Evolutionary conservation across 2,888 invertebrate genomes (phyloP), one percentile per base, ranked within the genome.

Genomic region (Latrodectus elegans): DNA sequence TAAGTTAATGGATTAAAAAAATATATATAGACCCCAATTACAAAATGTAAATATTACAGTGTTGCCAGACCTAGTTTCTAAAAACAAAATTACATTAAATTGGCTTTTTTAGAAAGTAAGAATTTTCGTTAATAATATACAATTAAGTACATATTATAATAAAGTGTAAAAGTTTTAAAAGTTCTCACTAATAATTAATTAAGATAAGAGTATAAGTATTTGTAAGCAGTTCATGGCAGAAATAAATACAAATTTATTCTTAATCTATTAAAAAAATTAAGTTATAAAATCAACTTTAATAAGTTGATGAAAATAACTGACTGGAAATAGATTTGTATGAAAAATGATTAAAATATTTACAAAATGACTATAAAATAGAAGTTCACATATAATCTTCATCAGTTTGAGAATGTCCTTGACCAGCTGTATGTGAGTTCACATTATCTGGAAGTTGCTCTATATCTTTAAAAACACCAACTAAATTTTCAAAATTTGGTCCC

Each of bases 401-500:
- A 72, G 83, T 88, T 67, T 88, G 88, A 17, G 87, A 82, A 88
- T 88, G 82, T 76, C 88, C 88, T 71, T 83, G 81, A 74, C 83
- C 88, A 64, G 82, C 74, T 38, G 38, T 38, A 60, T 60, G 12
- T 55, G 88, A 84, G 72, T 84, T 88, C 11, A 88, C 88, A 80
- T 89, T 91, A 92, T 98, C 97, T 6, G 98, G 98, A 90, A 98
- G 93, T 93, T 97, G 97, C 72, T 97, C 98, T 91, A 98, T 98
- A 93, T 98, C 98, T 93, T 97, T 97, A 92, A 98, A 98, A 75
- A 98, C 98, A 51, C 98, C 97, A 89, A 97, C 97, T 92, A 98
- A 94, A 92, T 96, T 97, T 92, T 98, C 97, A 92, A 97, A 98
- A 93, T 97, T 98, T 26, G 97, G 97, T 11, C 98, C 97, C 97